Percentiles rank a stretch among this genome's conserved stretches.
These are phyloP conservation scores for Tangara arthus DNA, from an alignment of 2,797 vertebrate species.

Conservation along the genomic window DNA sequence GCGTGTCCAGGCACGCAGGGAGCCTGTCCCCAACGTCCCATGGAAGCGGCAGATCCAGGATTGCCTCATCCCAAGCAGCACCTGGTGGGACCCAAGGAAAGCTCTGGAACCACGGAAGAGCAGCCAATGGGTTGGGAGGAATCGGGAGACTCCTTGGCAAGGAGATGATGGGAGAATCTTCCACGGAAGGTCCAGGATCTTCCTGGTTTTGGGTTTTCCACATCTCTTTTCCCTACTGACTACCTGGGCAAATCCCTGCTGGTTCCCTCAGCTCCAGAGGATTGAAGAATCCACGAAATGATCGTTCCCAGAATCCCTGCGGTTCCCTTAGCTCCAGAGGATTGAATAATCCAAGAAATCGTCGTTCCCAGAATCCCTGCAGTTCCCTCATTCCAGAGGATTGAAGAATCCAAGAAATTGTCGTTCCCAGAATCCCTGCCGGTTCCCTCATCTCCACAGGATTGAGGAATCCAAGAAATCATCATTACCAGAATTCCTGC, in stretches of 20 bases:
- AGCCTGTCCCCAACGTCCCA: constrained; percentile 43
- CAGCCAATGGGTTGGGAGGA: background rate
- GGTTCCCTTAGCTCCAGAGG: background rate
- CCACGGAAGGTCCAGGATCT: rapidly evolving
- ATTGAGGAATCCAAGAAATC: background rate
- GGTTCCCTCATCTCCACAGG: background rate
- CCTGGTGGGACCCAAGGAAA: background rate
- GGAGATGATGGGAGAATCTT: background rate
- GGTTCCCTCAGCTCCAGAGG: background rate
- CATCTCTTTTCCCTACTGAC: background rate
- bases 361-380: rapidly evolving
- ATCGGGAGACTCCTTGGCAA: background rate
- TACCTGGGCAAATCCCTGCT: background rate
- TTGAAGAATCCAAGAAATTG: background rate
- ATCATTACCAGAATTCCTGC: background rate
- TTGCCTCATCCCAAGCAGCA: background rate
- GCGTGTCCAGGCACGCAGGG: background rate
- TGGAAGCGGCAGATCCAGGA: background rate
- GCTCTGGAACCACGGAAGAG: background rate
- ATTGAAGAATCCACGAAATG: too few species aligned
- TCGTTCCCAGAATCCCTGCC: rapidly evolving
- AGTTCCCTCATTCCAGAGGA: too few species aligned
- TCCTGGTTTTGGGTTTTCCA: background rate
- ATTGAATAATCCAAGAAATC: background rate
- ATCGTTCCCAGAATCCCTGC: background rate